Percentiles rank a stretch among this genome's conserved stretches.
Conservation (phyloP, 2,888 invertebrate species). For the Didymodactylos carnosus region DNA sequence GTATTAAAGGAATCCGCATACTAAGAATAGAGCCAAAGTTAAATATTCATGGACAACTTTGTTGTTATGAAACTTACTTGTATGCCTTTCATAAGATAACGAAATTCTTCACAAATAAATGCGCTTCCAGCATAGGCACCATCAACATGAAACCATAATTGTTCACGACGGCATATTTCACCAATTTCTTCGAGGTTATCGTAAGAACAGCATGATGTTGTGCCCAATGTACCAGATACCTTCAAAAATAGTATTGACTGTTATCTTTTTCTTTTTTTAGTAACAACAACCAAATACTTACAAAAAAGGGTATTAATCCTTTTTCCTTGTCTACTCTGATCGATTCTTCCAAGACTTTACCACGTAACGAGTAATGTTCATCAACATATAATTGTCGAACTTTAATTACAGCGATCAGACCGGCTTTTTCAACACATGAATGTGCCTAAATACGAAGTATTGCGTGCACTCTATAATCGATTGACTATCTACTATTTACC, state of each 20-base stretch:
- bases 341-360: conserved; percentile 40
- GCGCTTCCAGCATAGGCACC: conserved; percentile 91
- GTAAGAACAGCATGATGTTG: conserved; percentile 86
- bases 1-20: conserved; percentile 88
- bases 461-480: not conserved
- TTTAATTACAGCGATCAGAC: conserved; percentile 32
- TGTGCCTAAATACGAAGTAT: conserved; percentile 25
- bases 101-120: conserved; percentile 86
- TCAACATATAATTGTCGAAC: conserved; percentile 32
- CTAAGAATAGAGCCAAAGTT: not conserved
- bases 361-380: conserved; percentile 28
- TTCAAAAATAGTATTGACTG: not conserved
- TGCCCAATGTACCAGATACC: conserved; percentile 62
- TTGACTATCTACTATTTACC: conserved; percentile 35
- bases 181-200: conserved; percentile 80
- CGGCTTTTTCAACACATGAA: conserved; percentile 36
- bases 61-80: conserved; percentile 32
- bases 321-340: conserved; percentile 71
- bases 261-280: no score
- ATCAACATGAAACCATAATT: conserved; percentile 81
- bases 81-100: conserved; percentile 49
- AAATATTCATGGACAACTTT: not conserved
- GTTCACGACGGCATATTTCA: conserved; percentile 48
- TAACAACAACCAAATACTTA: conserved; percentile 39
- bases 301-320: conserved; percentile 86